Evolutionary conservation across 2,888 invertebrate genomes (phyloP), one percentile per base, ranked within the genome.

Genomic region (Dasypogon diadema): DNA sequence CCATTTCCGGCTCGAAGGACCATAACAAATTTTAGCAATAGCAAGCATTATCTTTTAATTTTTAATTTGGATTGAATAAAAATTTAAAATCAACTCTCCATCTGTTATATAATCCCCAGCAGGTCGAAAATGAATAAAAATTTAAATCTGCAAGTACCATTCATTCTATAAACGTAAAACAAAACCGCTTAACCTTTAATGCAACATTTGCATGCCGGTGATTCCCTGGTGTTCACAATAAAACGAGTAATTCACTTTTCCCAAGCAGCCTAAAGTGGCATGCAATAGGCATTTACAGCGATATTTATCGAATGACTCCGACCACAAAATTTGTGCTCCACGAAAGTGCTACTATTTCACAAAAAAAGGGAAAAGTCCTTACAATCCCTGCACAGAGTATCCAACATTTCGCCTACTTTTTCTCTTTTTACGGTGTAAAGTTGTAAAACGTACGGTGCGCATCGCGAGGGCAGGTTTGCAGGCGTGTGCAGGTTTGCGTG

Each of bases 181-280:
- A n/a, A n/a, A n/a, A n/a, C n/a, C n/a, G n/a, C n/a, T n/a, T n/a
- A n/a, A n/a, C n/a, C n/a, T 42, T 42, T 42, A 10, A 42, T 42
- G 42, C 12, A 42, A 8, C 4, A 42, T 42, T 42, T 42, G 42
- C 42, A 42, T 42, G 42, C 42, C 12, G 5, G 42, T 12, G 10
- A 42, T 10, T 12, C 42, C 12, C 12, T 2, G 2, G 12, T 12
- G 12, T 12, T 10, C 42, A 42, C 5, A 8, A 12, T 10, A 60
- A 21, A 60, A 60, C 60, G 16, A 60, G 16, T 18, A 34, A 34
- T 60, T 60, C 60, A 37, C 60, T 60, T 60, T 37, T 37, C 60
- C 16, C 60, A 34, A 21, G 18, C 26, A 60, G 26, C 37, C 18
- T 34, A 34, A 37, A 18, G 30, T 18, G 60, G 60, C 60, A 37